A percentile compares a stretch with the other conserved stretches of the same genome.
Evolutionary conservation across 2,113 vertebrate genomes (phyloP).

Genomic region (Sylvia atricapilla): DNA sequence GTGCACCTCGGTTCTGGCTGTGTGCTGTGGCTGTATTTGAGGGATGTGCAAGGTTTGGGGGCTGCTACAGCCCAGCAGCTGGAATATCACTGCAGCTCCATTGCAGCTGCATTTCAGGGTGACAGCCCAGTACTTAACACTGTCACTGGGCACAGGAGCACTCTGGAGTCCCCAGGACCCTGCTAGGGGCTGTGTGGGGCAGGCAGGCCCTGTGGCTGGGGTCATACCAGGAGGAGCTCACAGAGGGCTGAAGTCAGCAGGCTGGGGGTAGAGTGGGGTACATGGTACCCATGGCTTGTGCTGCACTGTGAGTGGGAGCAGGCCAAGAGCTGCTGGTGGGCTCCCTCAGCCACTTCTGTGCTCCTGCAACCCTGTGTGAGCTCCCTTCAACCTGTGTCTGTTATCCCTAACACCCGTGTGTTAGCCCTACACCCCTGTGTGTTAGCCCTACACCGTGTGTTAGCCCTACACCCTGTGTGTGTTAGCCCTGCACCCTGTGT

Average conservation of each 20-base stretch:
- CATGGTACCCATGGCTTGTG: rapidly evolving
- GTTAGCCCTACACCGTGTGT: background rate
- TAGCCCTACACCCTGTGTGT: background rate
- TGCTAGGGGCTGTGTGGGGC: background rate
- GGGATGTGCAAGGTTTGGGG: background rate
- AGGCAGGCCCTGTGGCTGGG: background rate
- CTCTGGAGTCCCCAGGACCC: background rate
- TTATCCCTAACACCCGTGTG: background rate
- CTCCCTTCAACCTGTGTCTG: background rate
- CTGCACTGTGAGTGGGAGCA: background rate
- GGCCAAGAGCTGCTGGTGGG: background rate
- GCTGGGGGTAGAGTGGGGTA: background rate
- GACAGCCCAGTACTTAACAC: background rate
- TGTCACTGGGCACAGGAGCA: background rate
- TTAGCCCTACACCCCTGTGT: no score
- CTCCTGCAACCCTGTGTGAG: background rate
- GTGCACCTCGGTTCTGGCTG: background rate
- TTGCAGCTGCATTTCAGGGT: background rate
- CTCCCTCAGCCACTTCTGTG: background rate
- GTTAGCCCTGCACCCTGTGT: no score
- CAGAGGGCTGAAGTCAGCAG: background rate
- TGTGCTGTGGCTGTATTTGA: rapidly evolving
- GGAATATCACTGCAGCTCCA: background rate
- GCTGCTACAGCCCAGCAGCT: background rate
- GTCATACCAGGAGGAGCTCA: background rate